A percentile compares a stretch with the other conserved stretches of the same genome.
Conservation (phyloP, 2,797 vertebrate species). For the Sternotherus odoratus region DNA sequence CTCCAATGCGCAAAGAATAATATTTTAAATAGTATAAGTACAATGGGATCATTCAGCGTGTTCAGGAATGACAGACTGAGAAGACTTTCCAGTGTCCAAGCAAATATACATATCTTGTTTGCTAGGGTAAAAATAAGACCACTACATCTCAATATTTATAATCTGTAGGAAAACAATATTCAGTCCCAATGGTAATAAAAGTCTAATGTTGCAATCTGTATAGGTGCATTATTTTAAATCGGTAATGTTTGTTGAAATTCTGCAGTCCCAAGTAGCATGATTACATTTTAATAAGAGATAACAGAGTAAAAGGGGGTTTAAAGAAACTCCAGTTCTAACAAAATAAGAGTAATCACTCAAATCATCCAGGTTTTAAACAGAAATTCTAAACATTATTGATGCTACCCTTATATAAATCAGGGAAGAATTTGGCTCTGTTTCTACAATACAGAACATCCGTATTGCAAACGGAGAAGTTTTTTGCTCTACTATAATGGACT, state of each 20-base stretch:
- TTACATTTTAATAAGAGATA: conserved; percentile 27
- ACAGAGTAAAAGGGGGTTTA: background rate
- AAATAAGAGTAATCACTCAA: conserved; percentile 12
- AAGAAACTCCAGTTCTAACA: conserved; percentile 1
- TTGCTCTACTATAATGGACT: background rate
- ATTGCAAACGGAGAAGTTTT: background rate
- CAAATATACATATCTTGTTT: conserved; percentile 35
- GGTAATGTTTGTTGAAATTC: conserved; percentile 4
- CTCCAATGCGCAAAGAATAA: conserved; percentile 44
- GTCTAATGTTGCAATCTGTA: conserved; percentile 28
- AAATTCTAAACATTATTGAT: conserved; percentile 24
- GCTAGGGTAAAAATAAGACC: conserved; percentile 35
- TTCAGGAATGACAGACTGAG: conserved; percentile 46
- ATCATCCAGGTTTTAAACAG: background rate
- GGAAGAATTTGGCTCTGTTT: background rate
- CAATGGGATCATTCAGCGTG: conserved; percentile 37
- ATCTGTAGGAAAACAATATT: conserved; percentile 48
- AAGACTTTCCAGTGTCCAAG: conserved; percentile 49
- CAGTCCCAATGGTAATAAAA: conserved; percentile 30
- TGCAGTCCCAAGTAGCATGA: background rate
- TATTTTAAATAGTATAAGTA: conserved; percentile 23
- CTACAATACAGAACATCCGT: background rate
- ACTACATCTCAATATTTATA: conserved; percentile 26
- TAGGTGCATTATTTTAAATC: conserved; percentile 36
- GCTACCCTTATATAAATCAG: background rate